These are phyloP conservation scores for Ctenicera cuprea DNA, from an alignment of 2,888 invertebrate species.

Conservation along the genomic window DNA sequence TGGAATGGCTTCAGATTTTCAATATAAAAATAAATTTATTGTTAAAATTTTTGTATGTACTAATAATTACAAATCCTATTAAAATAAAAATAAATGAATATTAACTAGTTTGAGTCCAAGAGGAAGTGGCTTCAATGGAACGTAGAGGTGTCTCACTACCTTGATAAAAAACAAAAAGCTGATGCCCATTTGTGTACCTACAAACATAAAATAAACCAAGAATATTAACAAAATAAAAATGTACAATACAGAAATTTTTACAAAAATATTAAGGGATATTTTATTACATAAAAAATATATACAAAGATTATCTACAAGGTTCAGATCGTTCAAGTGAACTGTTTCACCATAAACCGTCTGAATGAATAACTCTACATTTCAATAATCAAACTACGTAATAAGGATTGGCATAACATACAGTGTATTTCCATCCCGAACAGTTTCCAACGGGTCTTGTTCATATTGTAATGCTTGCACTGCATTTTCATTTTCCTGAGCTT, in stretches of 20 bases:
- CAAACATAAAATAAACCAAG: conserved; percentile 47
- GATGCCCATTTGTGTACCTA: conserved; percentile 68
- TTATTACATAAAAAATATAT: conserved; percentile 46
- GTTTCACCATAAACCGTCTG: background rate
- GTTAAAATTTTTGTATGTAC: background rate
- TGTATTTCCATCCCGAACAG: conserved; percentile 70
- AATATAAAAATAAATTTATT: conserved; percentile 8
- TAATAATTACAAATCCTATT: conserved; percentile 4
- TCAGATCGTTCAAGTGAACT: conserved; percentile 13
- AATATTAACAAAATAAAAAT: conserved; percentile 41
- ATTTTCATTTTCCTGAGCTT: conserved; percentile 66
- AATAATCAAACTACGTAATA: conserved; percentile 58
- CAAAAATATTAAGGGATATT: conserved; percentile 33
- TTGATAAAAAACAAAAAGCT: conserved; percentile 68
- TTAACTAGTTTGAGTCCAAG: conserved; percentile 64
- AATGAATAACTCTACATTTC: background rate
- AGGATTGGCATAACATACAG: conserved; percentile 71
- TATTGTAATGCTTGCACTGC: conserved; percentile 68
- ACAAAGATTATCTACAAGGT: conserved; percentile 41
- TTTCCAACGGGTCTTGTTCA: conserved; percentile 71
- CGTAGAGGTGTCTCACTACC: conserved; percentile 62
- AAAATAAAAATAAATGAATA: conserved; percentile 49
- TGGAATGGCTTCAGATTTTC: background rate
- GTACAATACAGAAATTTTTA: conserved; percentile 36
- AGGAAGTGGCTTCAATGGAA: conserved; percentile 61